Percentiles rank a stretch among this genome's conserved stretches.
Conservation (phyloP, 2,113 vertebrate species). For the Synodontis membranacea region DNA sequence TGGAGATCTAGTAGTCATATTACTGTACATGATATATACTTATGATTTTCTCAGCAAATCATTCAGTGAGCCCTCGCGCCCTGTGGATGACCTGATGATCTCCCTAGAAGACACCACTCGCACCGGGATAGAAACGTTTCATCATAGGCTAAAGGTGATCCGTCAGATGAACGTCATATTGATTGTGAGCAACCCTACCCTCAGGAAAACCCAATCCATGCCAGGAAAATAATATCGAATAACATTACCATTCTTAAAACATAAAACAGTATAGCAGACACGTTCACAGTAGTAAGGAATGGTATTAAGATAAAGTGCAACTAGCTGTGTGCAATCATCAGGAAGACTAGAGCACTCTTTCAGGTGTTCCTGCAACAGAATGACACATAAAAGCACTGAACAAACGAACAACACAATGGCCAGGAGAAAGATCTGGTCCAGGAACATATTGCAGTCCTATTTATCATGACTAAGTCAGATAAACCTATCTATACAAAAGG, state of each 20-base stretch:
- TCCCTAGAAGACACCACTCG: neutral
- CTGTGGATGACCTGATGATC: neutral
- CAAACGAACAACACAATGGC: conserved; percentile 9
- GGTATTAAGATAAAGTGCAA: neutral
- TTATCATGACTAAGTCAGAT: neutral
- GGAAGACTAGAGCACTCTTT: neutral
- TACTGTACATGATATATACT: too few species aligned
- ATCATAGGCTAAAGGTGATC: neutral
- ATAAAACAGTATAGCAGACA: neutral
- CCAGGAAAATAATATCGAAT: neutral
- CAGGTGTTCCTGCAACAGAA: neutral
- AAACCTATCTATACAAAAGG: neutral
- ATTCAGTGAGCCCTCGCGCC: neutral
- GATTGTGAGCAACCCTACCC: neutral
- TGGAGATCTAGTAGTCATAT: neutral
- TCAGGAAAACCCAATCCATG: neutral
- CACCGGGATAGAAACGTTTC: neutral
- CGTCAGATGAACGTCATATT: neutral
- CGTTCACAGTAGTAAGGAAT: neutral
- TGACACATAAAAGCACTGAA: conserved; percentile 6
- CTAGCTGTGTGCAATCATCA: neutral
- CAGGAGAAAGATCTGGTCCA: neutral
- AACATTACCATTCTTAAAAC: neutral
- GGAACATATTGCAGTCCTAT: conserved; percentile 1
- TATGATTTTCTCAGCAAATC: neutral